Base-by-base conservation (phyloP, 2,888 invertebrate species). In the Rhingia rostrata region DNA sequence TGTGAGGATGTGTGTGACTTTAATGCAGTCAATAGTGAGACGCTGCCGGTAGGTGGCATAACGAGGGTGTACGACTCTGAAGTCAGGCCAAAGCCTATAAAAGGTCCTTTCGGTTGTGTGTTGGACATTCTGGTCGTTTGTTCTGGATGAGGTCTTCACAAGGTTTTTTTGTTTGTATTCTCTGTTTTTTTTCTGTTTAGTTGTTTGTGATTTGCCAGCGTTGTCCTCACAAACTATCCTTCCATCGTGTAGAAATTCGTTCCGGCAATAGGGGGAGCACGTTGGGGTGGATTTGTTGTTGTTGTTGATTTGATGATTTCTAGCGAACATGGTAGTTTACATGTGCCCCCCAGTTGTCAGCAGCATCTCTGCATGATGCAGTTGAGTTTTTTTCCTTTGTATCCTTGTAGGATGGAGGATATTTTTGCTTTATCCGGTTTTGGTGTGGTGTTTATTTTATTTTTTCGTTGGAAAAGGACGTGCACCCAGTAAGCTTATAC, bases 271-370 rank as follows among this genome's bases (percentile, higher is more conserved):
- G 35, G 33, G 4, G 64, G 32, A 6, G 33, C 33, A 41, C 14
- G 69, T 12, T 45, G 14, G 56, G 66, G 22, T 49, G 10, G 22
- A 22, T 54, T 73, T 22, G 22, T 22, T 22, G 22, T 63, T 77
- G 77, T 83, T 74, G 72, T 84, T 84, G 79, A 84, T 74, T 84
- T 80, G 84, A 70, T 80, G 79, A 84, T 80, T 84, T 74, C 74
- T 39, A 80, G 74, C 69, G 64, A 80, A 84, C 84, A 74, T 53
- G 79, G 74, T 74, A 84, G 79, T 78, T 83, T 83, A 83, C 83
- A 83, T 78, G 72, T 56, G 63, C 49, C 66, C 78, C 67, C 72
- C 54, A 49, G 60, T 78, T 83, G 83, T 73, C 73, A 78, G 63
- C 73, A 78, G 67, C 83, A 83, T 83, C 83, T 83, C 83, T 73